Base-by-base conservation (phyloP, 1,140 invertebrate species). In the Pantala flavescens region DNA sequence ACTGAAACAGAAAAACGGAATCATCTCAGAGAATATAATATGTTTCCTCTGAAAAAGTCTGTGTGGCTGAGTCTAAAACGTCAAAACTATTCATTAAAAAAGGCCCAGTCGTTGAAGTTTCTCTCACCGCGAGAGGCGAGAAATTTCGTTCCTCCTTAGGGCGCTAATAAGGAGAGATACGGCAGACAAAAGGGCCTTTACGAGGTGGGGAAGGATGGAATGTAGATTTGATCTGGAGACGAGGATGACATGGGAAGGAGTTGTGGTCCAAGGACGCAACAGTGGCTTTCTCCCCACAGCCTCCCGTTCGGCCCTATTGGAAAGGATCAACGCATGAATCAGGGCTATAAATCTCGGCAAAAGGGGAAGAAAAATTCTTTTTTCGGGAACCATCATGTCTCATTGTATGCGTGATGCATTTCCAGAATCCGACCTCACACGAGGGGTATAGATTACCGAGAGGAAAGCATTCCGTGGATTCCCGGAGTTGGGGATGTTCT, bases 221-320 rank as follows among this genome's bases (percentile, higher is more conserved):
- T 63, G 49, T 63, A 63, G 49, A 63, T 63, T 63, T 63, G 49
- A 63, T 63, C 49, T 63, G 49, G 49, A 63, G 49, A 63, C 49
- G 5, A 21, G n/a, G 16, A 21, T 16, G 49, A 63, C 49, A 21
- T 3, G 49, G 49, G 49, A 63, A 12, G 49, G 49, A 21, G 49
- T 63, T 63, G 49, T 21, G 49, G 14, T 63, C 49, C 49, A 63
- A 63, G 49, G 49, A 19, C 49, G 49, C 49, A 3, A 3, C 49
- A 3, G 49, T 21, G 49, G 49, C 49, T 21, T 19, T 63, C 49
- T 21, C n/a, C 49, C 49, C 12, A 7, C 12, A 16, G 16, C 12
- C 49, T 19, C 49, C 49, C 49, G 14, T 63, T 63, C 49, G n/a
- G n/a, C 12, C 49, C 49, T 21, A 21, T 21, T 63, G 16, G 49